phyloP scores from a whole-genome alignment of 1,140 invertebrate species.

The Aphaenogaster floridana region DNA sequence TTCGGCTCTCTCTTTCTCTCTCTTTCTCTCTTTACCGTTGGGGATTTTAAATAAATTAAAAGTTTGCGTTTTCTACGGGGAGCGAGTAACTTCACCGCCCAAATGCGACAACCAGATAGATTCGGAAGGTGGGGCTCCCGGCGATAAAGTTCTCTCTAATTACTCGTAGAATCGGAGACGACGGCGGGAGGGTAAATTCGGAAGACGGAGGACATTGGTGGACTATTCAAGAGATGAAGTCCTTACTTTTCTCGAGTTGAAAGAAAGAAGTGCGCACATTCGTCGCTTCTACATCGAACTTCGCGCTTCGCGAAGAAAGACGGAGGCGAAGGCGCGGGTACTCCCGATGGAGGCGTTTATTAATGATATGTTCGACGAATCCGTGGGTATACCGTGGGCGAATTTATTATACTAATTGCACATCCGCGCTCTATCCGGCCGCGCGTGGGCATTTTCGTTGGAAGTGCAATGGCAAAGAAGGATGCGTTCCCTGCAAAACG shows the following conservation, averaged over 20 bases:
- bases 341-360: constrained; percentile 28
- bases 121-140: constrained; percentile 1
- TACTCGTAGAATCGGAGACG: constrained; percentile 42
- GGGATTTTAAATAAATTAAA: constrained; percentile 78
- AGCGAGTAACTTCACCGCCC: constrained; percentile 4
- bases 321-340: neutral
- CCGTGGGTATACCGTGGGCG: constrained; percentile 28
- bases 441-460: constrained; percentile 22
- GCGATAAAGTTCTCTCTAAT: constrained; percentile 68
- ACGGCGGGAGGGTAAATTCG: neutral
- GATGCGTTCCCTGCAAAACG: neutral
- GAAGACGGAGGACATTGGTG: neutral
- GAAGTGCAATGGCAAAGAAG: neutral
- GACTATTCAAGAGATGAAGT: constrained; percentile 34
- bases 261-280: constrained; percentile 19
- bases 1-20: neutral
- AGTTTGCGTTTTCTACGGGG: constrained; percentile 67
- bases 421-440: neutral
- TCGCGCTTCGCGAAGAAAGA: neutral
- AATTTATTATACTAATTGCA: constrained; percentile 49
- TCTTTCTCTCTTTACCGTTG: neutral
- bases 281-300: constrained; percentile 5
- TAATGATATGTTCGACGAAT: constrained; percentile 37
- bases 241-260: neutral
- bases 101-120: constrained; percentile 35